A percentile compares a stretch with the other conserved stretches of the same genome.
Conservation (phyloP, 2,797 vertebrate genomes). For the Labeo calbasu region DNA sequence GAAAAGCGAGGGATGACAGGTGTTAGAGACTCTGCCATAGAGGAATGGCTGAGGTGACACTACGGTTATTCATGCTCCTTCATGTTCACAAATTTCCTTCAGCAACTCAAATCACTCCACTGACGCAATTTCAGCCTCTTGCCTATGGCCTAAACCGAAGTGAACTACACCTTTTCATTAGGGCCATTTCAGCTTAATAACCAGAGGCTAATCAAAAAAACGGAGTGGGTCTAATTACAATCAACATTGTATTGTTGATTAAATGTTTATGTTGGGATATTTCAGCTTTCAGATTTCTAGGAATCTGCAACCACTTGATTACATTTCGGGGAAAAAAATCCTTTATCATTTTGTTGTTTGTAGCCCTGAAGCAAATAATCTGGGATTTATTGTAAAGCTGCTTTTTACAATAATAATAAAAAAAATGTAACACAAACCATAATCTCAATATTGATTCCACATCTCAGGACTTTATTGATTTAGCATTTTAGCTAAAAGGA, state of each 20-base stretch:
- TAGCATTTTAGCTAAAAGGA: slow-evolving; percentile 33
- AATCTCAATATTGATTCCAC: slow-evolving; percentile 58
- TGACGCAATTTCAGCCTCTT: slow-evolving; percentile 30
- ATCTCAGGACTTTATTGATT: slow-evolving; percentile 37
- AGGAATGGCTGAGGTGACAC: slow-evolving; percentile 52
- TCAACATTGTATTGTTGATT: slow-evolving; percentile 4
- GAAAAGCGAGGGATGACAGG: slow-evolving; percentile 55
- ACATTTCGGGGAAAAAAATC: background rate
- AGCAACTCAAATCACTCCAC: slow-evolving; percentile 35
- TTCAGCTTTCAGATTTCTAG: background rate
- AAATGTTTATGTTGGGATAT: background rate
- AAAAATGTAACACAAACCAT: slow-evolving; percentile 26
- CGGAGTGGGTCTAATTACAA: slow-evolving; percentile 2
- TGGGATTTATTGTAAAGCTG: background rate
- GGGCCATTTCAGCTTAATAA: background rate
- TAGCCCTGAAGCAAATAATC: background rate
- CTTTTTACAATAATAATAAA: no score
- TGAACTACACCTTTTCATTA: slow-evolving; percentile 16
- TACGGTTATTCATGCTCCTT: slow-evolving; percentile 52
- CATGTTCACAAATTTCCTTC: slow-evolving; percentile 35
- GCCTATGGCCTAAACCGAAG: background rate
- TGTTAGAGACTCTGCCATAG: slow-evolving; percentile 45
- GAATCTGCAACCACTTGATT: background rate
- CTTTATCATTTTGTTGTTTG: background rate
- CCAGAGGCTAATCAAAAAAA: slow-evolving; percentile 17